Evolutionary conservation across 2,113 vertebrate species (phyloP), one percentile per base, ranked within the genome.

Genomic region (Campylorhamphus procurvoides): DNA sequence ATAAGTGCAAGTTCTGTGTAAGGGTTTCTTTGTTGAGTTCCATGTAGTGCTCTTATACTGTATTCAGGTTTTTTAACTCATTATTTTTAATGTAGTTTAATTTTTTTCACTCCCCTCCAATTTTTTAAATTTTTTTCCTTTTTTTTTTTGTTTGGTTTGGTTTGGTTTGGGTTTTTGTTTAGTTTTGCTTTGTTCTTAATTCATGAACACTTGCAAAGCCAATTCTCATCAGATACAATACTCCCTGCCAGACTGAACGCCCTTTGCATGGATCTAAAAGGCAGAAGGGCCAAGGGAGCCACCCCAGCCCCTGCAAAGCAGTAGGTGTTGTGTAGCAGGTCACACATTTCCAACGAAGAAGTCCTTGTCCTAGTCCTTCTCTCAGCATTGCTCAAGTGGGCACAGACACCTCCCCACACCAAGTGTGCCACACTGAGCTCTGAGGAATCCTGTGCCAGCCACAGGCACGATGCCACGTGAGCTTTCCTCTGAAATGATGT

Each of bases 61-160:
- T 50, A 66, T 14, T 14, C 35, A 50, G 18, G 19, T 3, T 3
- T 3, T 18, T 72, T 29, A 23, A 31, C 37, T 37, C 37, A 37
- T 37, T 66, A 40, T 40, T 67, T 44, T 0, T 79, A 7, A 56
- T 16, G 31, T 42, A 5, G 9, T 31, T 64, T 42, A 37, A 18
- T 24, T 16, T 17, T 50, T 66, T 19, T 60, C 9, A 12, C 7
- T 33, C 6, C 4, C 3, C 0, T 5, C 6, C 2, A 2, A n/a
- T 10, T 7, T 15, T 20, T 31, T 2, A 35, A 2, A 31, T 10
- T 7, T 31, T 15, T 20, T 31, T 2, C 35, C 44, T 15, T 15
- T 18, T 10, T 4, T 2, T 33, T 49, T 18, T 18, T 18, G 9
- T 4, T n/a, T 20, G 20, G 15, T 4, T 27, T 10, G 25, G 15